Evolutionary conservation across 1,140 invertebrate genomes (phyloP).

Genomic region (Caenorhabditis latens): DNA sequence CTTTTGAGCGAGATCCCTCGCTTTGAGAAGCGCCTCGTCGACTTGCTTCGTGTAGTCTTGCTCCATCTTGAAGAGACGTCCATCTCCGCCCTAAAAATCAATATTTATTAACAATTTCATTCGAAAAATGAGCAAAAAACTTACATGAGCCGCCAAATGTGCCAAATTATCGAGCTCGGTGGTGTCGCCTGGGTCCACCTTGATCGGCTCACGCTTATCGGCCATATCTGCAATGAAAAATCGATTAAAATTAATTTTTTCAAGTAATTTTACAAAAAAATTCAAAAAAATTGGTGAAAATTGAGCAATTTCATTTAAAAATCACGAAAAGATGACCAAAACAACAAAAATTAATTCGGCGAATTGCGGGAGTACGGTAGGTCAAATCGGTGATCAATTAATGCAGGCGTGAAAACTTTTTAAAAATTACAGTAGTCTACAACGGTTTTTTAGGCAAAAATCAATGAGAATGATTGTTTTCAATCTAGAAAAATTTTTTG

Average conservation of each 20-base stretch:
- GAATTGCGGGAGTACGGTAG: too few relatives aligned
- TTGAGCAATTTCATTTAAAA: neutral
- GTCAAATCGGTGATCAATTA: too few relatives aligned
- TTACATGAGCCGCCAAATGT: constrained; percentile 61
- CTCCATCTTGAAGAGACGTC: constrained; percentile 87
- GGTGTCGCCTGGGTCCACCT: constrained; percentile 57
- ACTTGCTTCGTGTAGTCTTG: constrained; percentile 93
- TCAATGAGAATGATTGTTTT: too few relatives aligned
- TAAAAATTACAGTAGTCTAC: too few relatives aligned
- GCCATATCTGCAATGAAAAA: constrained; percentile 11
- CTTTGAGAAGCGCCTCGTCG: too few relatives aligned
- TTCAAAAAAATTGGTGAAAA: neutral
- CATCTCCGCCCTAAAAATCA: constrained; percentile 71
- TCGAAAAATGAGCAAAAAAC: neutral
- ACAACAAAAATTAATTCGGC: neutral
- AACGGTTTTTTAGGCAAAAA: too few relatives aligned
- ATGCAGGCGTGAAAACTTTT: too few relatives aligned
- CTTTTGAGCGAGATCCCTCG: too few relatives aligned
- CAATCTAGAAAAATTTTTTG: too few relatives aligned
- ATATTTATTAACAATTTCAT: too few relatives aligned
- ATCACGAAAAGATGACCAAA: neutral
- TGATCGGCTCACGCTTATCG: constrained; percentile 57
- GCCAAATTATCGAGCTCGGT: constrained; percentile 58
- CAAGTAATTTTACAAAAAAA: neutral
- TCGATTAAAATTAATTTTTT: neutral